A percentile compares a stretch with the other conserved stretches of the same genome.
phyloP scores from a whole-genome alignment of 2,797 vertebrate species.

The Chaetodon trifasciatus region DNA sequence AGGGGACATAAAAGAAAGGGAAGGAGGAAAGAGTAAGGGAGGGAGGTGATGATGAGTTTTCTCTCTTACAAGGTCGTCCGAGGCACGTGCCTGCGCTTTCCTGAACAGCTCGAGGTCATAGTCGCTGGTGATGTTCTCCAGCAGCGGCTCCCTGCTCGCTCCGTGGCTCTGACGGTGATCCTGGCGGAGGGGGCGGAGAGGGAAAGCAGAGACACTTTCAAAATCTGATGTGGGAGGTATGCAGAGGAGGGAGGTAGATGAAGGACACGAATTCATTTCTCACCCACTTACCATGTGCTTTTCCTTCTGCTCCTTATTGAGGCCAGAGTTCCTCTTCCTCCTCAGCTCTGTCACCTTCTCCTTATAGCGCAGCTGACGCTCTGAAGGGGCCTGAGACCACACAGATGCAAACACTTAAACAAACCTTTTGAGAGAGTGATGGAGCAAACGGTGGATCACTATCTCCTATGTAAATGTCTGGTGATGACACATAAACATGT shows the following conservation, averaged over 20 bases:
- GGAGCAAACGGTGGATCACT: too few relatives aligned
- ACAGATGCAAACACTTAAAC: constrained; percentile 10
- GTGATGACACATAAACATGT: neutral
- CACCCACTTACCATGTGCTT: constrained; percentile 88
- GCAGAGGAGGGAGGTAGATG: neutral
- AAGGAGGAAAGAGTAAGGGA: constrained; percentile 39
- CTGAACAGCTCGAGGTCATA: constrained; percentile 98
- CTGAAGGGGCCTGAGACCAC: constrained; percentile 88
- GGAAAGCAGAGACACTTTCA: neutral
- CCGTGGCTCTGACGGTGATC: constrained; percentile 93
- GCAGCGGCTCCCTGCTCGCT: constrained; percentile 90
- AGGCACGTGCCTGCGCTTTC: constrained; percentile 96
- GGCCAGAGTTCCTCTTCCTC: constrained; percentile 94
- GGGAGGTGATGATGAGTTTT: constrained; percentile 80
- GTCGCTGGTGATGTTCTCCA: constrained; percentile 98
- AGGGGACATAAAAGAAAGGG: constrained; percentile 14
- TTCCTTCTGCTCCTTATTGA: constrained; percentile 96
- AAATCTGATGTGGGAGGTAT: too few relatives aligned
- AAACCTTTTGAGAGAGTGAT: neutral
- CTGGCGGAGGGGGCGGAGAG: constrained; percentile 66
- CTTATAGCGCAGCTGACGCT: constrained; percentile 95
- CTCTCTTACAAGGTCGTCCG: constrained; percentile 96
- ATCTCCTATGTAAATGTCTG: too few relatives aligned
- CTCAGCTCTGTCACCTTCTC: constrained; percentile 98
- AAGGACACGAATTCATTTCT: neutral